Conservation (phyloP, 2,888 invertebrate genomes). For the Scaptomyza reducta region DNA sequence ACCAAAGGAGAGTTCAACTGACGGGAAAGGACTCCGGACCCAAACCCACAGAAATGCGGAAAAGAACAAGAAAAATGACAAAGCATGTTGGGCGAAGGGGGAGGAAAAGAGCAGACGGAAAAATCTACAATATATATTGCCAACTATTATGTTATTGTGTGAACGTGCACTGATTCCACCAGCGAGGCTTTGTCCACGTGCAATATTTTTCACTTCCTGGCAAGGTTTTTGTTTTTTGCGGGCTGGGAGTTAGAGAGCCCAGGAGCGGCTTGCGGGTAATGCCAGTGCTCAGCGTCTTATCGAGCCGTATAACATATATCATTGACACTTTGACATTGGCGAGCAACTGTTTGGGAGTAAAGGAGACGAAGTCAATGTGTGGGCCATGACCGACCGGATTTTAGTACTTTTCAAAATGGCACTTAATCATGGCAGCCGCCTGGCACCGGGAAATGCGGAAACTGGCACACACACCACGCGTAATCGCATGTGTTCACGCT, state of each 20-base stretch:
- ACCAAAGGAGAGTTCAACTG: slow-evolving; percentile 18
- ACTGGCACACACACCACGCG: slow-evolving; percentile 81
- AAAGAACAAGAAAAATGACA: slow-evolving; percentile 61
- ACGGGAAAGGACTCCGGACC: background rate
- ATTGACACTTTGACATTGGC: slow-evolving; percentile 83
- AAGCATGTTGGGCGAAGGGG: background rate
- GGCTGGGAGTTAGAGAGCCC: background rate
- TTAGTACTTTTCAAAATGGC: slow-evolving; percentile 84
- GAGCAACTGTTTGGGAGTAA: slow-evolving; percentile 26
- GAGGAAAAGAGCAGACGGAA: slow-evolving; percentile 31
- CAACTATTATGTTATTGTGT: slow-evolving; percentile 80
- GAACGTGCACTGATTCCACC: slow-evolving; percentile 78
- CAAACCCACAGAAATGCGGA: slow-evolving; percentile 52
- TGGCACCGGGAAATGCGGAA: slow-evolving; percentile 81
- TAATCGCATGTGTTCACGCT: slow-evolving; percentile 84
- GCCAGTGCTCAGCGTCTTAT: slow-evolving; percentile 66
- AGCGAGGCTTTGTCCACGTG: slow-evolving; percentile 70
- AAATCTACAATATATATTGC: slow-evolving; percentile 70
- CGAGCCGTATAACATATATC: slow-evolving; percentile 80
- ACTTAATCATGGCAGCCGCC: slow-evolving; percentile 83
- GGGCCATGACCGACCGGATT: slow-evolving; percentile 81
- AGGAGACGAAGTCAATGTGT: slow-evolving; percentile 27
- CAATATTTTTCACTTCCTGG: slow-evolving; percentile 67
- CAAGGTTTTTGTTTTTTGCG: slow-evolving; percentile 11
- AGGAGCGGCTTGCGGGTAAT: background rate